Evolutionary conservation across 2,888 invertebrate genomes (phyloP).

Genomic region (Cephonodes hylas): DNA sequence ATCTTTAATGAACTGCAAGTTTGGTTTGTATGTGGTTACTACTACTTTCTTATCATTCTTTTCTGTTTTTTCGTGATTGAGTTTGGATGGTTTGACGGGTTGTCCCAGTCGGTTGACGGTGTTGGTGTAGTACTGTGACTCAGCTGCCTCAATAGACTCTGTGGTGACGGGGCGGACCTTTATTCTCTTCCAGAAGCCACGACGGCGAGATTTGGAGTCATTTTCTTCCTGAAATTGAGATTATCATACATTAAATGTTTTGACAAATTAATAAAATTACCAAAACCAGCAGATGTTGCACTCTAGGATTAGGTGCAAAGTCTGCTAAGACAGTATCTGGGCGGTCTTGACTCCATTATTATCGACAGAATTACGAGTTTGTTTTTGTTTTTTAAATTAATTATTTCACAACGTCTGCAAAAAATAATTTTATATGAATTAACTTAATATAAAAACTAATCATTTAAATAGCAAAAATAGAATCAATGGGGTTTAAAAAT

Average conservation of each 20-base stretch:
- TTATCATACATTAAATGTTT: slow-evolving; percentile 10
- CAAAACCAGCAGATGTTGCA: neutral
- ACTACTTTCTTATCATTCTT: slow-evolving; percentile 47
- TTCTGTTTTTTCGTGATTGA: slow-evolving; percentile 45
- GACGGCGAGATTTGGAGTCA: slow-evolving; percentile 68
- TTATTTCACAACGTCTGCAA: too few species aligned
- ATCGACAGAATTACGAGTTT: too few species aligned
- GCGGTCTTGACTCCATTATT: too few species aligned
- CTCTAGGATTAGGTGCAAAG: too few species aligned
- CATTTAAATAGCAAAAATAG: too few species aligned
- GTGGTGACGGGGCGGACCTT: slow-evolving; percentile 79
- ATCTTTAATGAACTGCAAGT: slow-evolving; percentile 53
- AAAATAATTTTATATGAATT: too few species aligned
- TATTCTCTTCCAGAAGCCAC: slow-evolving; percentile 88
- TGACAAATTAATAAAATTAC: neutral
- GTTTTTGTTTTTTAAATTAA: too few species aligned
- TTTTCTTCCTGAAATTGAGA: slow-evolving; percentile 50
- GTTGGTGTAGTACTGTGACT: slow-evolving; percentile 85
- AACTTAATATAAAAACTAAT: too few species aligned
- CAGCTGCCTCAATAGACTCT: slow-evolving; percentile 89
- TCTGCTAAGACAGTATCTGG: too few species aligned
- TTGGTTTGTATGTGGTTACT: slow-evolving; percentile 69
- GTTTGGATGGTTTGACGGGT: slow-evolving; percentile 42
- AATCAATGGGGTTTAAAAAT: too few species aligned
- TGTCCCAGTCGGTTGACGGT: slow-evolving; percentile 78